phyloP scores from a whole-genome alignment of 2,797 vertebrate genomes.

The Prionace glauca region DNA sequence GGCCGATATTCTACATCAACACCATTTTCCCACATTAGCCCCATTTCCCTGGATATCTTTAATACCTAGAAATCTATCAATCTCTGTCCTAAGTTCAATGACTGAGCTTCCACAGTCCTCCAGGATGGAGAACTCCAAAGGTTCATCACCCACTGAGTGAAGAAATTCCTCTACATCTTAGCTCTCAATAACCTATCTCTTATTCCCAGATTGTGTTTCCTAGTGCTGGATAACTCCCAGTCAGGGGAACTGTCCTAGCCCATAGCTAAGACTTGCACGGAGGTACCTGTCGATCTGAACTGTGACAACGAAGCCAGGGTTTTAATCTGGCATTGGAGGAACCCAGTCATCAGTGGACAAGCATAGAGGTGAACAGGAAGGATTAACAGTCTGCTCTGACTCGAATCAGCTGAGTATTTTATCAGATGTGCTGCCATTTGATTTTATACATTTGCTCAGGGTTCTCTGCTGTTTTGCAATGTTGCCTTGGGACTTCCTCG shows the following conservation, averaged over 20 bases:
- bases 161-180: too few species aligned
- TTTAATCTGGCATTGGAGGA: not conserved
- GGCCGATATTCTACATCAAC: too few species aligned
- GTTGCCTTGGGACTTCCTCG: not conserved
- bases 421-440: not conserved
- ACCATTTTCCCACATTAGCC: too few species aligned
- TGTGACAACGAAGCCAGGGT: not conserved
- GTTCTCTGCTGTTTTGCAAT: not conserved
- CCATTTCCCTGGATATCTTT: too few species aligned
- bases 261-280: not conserved
- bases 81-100: too few species aligned
- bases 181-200: too few species aligned
- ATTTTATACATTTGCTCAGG: not conserved
- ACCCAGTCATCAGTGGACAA: not conserved
- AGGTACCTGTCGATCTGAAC: not conserved
- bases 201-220: too few species aligned
- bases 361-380: not conserved
- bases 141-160: too few species aligned
- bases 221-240: too few species aligned
- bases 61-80: too few species aligned
- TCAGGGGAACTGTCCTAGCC: not conserved
- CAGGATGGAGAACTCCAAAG: too few species aligned
- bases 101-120: too few species aligned
- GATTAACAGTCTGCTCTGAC: not conserved
- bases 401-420: not conserved